phyloP scores from a whole-genome alignment of 2,797 vertebrate species.

The Lacerta viridis region DNA sequence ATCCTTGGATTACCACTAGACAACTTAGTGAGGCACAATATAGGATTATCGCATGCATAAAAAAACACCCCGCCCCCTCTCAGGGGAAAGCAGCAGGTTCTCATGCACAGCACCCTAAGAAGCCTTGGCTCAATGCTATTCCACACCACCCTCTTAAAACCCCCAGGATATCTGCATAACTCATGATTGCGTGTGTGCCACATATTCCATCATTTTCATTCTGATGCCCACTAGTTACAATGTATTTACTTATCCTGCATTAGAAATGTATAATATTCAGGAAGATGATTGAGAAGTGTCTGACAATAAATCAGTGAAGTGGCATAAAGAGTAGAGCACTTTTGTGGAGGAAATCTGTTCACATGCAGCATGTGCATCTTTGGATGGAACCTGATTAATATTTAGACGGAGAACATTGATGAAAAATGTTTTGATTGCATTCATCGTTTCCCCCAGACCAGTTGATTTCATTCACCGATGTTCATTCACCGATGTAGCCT shows the following conservation, averaged over 20 bases:
- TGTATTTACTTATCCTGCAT: conserved; percentile 11
- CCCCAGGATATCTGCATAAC: background rate
- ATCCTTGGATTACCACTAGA: too few relatives aligned
- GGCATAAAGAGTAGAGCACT: background rate
- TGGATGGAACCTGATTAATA: conserved; percentile 10
- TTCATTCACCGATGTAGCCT: conserved; percentile 9
- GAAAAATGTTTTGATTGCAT: conserved; percentile 29
- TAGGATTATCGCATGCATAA: background rate
- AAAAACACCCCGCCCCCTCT: too few relatives aligned
- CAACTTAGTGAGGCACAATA: background rate
- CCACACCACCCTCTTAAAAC: background rate
- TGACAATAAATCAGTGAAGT: conserved; percentile 17
- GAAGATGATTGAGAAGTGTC: conserved; percentile 27
- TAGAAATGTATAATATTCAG: conserved; percentile 27
- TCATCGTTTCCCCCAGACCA: conserved; percentile 27
- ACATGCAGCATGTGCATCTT: background rate
- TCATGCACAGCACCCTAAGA: background rate
- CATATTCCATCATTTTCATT: background rate
- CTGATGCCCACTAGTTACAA: background rate
- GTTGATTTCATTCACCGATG: conserved; percentile 33
- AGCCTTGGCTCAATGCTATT: too few relatives aligned
- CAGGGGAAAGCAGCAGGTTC: too few relatives aligned
- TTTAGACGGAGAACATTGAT: conserved; percentile 34
- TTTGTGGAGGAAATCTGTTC: background rate
- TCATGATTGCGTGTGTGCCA: background rate